phyloP scores from a whole-genome alignment of 2,888 invertebrate genomes.

The Drosophila prolongata region DNA sequence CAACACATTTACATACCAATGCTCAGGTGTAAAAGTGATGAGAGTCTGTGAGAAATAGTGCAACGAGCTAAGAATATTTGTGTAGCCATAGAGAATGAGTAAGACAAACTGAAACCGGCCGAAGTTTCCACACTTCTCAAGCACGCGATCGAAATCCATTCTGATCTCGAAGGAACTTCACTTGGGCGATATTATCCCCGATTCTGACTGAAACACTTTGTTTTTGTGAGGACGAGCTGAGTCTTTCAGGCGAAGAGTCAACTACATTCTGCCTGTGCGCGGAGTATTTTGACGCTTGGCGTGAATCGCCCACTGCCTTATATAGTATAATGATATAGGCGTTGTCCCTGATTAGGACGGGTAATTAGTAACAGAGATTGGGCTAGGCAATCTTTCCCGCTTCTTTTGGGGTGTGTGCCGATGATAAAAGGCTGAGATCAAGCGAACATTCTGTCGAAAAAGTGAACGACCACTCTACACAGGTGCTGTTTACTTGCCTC shows the following conservation, averaged over 20 bases:
- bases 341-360: slow-evolving; percentile 51
- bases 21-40: slow-evolving; percentile 85
- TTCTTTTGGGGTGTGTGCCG: slow-evolving; percentile 38
- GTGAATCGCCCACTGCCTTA: slow-evolving; percentile 47
- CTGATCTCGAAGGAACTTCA: background rate
- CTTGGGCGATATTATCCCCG: background rate
- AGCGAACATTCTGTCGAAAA: slow-evolving; percentile 14
- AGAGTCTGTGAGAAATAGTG: slow-evolving; percentile 87
- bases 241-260: slow-evolving; percentile 14
- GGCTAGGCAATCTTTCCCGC: slow-evolving; percentile 49
- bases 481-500: background rate
- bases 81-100: slow-evolving; percentile 85
- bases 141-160: slow-evolving; percentile 85
- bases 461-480: slow-evolving; percentile 7
- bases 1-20: slow-evolving; percentile 74
- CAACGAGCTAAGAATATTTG: slow-evolving; percentile 86
- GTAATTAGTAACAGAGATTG: slow-evolving; percentile 55
- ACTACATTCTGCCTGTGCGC: slow-evolving; percentile 54
- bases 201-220: background rate
- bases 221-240: slow-evolving; percentile 2
- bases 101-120: slow-evolving; percentile 85
- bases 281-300: slow-evolving; percentile 47
- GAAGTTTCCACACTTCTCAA: slow-evolving; percentile 85
- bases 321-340: slow-evolving; percentile 57
- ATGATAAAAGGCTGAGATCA: slow-evolving; percentile 21